phyloP scores from a whole-genome alignment of 30 jellyfish, hydroid and myxozoan species.

The Hydractinia symbiolongicarpus region DNA sequence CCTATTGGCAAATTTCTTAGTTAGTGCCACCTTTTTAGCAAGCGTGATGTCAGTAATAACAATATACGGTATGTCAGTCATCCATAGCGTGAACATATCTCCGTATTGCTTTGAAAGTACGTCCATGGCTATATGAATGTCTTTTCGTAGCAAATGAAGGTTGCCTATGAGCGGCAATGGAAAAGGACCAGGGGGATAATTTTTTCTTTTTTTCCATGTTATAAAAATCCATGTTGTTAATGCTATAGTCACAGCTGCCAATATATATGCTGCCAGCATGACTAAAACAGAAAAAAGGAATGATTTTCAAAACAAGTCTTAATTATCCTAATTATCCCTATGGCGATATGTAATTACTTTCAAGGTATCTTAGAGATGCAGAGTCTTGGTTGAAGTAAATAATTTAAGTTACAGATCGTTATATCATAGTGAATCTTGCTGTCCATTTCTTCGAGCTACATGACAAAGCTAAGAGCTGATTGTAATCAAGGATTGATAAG shows the following conservation, averaged over 20 bases:
- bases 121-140: constrained; percentile 17
- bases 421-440: too few species aligned
- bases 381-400: too few species aligned
- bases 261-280: neutral
- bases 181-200: constrained; percentile 21
- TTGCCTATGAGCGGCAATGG: constrained; percentile 16
- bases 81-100: constrained; percentile 15
- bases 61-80: constrained; percentile 14
- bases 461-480: too few species aligned
- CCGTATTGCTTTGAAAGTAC: constrained; percentile 11
- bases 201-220: neutral
- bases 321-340: too few species aligned
- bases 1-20: constrained; percentile 10
- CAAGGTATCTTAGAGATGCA: too few species aligned
- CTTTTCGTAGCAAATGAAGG: constrained; percentile 9
- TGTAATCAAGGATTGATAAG: too few species aligned
- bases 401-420: too few species aligned
- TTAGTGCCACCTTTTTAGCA: constrained; percentile 9
- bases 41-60: constrained; percentile 10
- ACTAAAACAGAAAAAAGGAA: too few species aligned
- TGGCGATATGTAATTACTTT: too few species aligned
- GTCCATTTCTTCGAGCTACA: too few species aligned
- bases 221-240: neutral
- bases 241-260: neutral
- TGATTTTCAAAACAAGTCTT: too few species aligned